Base-by-base conservation (phyloP, 1,140 invertebrate genomes). In the Caenorhabditis elegans region DNA sequence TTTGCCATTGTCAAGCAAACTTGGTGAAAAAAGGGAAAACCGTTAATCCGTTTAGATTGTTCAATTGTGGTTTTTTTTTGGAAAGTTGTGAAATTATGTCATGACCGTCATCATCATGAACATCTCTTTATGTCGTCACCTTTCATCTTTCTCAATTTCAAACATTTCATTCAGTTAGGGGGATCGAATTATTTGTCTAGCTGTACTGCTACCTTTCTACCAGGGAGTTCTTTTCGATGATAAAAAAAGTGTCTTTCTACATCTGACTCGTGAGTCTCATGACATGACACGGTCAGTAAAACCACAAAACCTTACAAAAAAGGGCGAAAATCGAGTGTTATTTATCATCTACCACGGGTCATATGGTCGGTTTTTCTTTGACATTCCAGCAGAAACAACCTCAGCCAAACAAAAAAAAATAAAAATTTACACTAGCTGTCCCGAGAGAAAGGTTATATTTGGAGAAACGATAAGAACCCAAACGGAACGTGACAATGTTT, bases 351-450 rank as follows among this genome's bases (percentile, higher is more conserved):
- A 39, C 22, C 60, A 70, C 60, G 60, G 19, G 60, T 70, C 60
- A 70, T 70, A 70, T 70, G 60, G 60, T 70, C 60, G 60, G 60
- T n/a, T 39, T 70, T 70, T 70, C 60, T 70, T 70, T 70, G 60
- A 70, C 60, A 70, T 39, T 70, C 60, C 60, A 70, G 22, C 19
- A 39, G 31, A n/a, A 39, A n/a, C 11, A 39, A 70, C n/a, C 26
- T n/a, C 19, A 3, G n/a, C 28, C 5, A 60, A 34, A 34, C 3
- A 43, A 70, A 70, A 36, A 39, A 65, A 36, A 26, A 36, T 39
- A 70, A 70, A 70, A 70, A n/a, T 70, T 39, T 39, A 70, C 60
- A 70, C 60, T 70, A 39, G 53, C 53, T 28, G 3, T 10, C 53
- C 34, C 3, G n/a, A 60, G n/a, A 34, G 55, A 24, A 22, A 11